phyloP scores from a whole-genome alignment of 2,888 invertebrate species.

The Scaptomyza tumidula region DNA sequence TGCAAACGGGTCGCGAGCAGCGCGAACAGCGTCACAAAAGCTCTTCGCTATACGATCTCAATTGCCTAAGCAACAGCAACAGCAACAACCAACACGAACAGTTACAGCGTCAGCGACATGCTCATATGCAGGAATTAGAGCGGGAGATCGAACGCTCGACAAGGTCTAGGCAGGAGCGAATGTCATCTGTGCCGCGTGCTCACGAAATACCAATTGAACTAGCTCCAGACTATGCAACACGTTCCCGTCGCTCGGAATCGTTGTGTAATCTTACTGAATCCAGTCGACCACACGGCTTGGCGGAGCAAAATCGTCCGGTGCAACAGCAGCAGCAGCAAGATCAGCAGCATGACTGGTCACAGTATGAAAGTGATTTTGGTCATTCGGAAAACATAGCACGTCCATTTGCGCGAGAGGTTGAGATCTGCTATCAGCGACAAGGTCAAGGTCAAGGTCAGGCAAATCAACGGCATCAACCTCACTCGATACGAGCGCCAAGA shows the following conservation, averaged over 20 bases:
- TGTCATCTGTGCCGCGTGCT: conserved; percentile 63
- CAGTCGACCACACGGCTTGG: conserved; percentile 60
- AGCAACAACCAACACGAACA: conserved; percentile 64
- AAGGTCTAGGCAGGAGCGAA: conserved; percentile 63
- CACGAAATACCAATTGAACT: conserved; percentile 72
- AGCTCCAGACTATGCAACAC: conserved; percentile 41
- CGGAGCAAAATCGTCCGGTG: conserved; percentile 41
- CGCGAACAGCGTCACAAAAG: conserved; percentile 74
- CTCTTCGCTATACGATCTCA: conserved; percentile 79
- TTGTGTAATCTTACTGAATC: conserved; percentile 77
- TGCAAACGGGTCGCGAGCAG: conserved; percentile 74
- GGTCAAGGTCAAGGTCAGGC: conserved; percentile 35
- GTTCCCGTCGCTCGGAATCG: conserved; percentile 79
- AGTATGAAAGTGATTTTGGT: conserved; percentile 84
- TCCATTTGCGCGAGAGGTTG: conserved; percentile 83
- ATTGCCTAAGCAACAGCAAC: conserved; percentile 54
- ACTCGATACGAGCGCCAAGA: conserved; percentile 82
- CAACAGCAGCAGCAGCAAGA: conserved; percentile 2
- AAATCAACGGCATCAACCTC: conserved; percentile 46
- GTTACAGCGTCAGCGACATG: conserved; percentile 73
- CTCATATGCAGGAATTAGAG: conserved; percentile 78
- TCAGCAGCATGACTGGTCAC: conserved; percentile 85
- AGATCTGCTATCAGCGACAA: conserved; percentile 81
- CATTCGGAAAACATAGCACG: conserved; percentile 83
- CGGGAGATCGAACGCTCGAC: conserved; percentile 77